Evolutionary conservation across 2,113 vertebrate species (phyloP).

Genomic region (Phylloscopus whistleri): DNA sequence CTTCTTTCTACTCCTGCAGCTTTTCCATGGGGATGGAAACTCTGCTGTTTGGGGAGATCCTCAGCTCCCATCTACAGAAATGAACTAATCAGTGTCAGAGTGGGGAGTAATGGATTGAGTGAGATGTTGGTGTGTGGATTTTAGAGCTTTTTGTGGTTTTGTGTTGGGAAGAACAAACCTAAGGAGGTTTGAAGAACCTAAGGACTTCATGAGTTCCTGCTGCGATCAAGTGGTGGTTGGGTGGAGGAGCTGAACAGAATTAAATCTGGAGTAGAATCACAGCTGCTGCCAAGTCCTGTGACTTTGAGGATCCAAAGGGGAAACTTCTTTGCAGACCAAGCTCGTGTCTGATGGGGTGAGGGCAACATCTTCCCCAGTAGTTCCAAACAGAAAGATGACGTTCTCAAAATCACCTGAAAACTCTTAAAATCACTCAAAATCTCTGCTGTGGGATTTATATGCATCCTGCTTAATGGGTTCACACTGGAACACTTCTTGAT

Average conservation of each 20-base stretch:
- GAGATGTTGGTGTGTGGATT: neutral
- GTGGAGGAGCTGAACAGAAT: neutral
- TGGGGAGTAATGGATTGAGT: neutral
- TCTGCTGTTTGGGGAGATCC: neutral
- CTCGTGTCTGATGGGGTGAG: neutral
- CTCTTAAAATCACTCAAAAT: neutral
- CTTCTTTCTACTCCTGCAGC: neutral
- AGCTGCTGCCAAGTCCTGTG: neutral
- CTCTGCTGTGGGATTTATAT: neutral
- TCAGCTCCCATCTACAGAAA: neutral
- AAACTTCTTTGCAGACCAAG: neutral
- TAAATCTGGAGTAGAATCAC: neutral
- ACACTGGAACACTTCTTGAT: neutral
- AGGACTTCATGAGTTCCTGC: neutral
- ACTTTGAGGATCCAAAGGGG: neutral
- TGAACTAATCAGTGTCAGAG: neutral
- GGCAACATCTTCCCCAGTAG: neutral
- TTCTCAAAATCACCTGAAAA: neutral
- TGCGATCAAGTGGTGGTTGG: neutral
- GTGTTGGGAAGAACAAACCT: neutral
- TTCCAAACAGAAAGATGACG: neutral
- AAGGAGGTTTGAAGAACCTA: neutral
- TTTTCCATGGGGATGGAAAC: neutral
- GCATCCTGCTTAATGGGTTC: conserved; percentile 6
- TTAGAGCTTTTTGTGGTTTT: neutral